phyloP scores from a whole-genome alignment of 2,797 vertebrate genomes.

The Cossypha heuglini region DNA sequence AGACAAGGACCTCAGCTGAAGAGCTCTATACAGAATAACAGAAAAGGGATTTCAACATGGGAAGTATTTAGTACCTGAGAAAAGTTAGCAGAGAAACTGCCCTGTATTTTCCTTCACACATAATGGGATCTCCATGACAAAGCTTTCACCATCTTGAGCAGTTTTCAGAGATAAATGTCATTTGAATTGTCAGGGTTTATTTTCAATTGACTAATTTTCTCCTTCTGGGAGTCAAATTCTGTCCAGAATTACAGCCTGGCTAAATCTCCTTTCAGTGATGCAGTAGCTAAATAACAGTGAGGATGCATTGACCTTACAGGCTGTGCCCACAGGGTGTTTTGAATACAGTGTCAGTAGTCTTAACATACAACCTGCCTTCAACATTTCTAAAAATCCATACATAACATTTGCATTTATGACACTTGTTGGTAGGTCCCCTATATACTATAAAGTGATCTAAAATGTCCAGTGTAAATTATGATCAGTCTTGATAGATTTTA shows the following conservation, averaged over 20 bases:
- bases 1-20: background rate
- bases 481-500: background rate
- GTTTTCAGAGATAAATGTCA: background rate
- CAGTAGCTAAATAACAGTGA: background rate
- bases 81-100: background rate
- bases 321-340: fast-evolving
- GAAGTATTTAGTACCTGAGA: background rate
- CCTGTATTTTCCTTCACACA: background rate
- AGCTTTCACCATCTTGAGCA: background rate
- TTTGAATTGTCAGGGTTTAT: background rate
- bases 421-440: background rate
- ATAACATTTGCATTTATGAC: background rate
- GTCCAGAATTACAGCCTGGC: background rate
- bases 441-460: background rate
- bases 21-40: background rate
- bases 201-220: background rate
- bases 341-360: background rate
- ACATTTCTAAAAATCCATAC: background rate
- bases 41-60: background rate
- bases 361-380: background rate
- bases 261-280: background rate
- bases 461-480: background rate
- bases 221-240: background rate
- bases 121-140: background rate
- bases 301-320: background rate